phyloP scores from a whole-genome alignment of 64 coral and sea anemone species.

The Anthopleura sola region DNA sequence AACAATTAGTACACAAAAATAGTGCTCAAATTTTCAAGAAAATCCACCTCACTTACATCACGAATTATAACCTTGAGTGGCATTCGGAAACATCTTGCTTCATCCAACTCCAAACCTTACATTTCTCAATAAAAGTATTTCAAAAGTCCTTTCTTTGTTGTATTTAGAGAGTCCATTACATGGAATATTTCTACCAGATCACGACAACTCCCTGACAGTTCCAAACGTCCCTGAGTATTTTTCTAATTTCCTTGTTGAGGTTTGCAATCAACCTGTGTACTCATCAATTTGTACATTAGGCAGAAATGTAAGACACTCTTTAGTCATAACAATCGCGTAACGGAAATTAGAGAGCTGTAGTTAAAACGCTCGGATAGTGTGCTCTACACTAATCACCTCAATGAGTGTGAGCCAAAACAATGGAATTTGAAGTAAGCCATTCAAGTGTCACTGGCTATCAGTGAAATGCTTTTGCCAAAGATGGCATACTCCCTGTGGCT shows the following conservation, averaged over 20 bases:
- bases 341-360: not conserved
- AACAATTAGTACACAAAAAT: not conserved
- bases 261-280: conserved; percentile 3
- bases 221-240: not conserved
- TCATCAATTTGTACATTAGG: conserved; percentile 4
- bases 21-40: not conserved
- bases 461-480: not conserved
- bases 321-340: not conserved
- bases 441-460: not conserved
- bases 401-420: not conserved
- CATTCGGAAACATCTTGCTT: not conserved
- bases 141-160: not conserved
- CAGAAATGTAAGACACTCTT: not conserved
- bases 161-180: not conserved
- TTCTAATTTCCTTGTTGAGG: conserved; percentile 10
- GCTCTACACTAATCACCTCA: not conserved
- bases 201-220: not conserved
- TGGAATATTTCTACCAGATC: not conserved
- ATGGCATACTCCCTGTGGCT: not conserved
- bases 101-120: not conserved
- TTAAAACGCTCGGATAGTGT: not conserved
- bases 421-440: not conserved
- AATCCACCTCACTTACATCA: not conserved
- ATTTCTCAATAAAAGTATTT: not conserved
- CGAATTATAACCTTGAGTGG: not conserved